Conservation (phyloP, 2,113 vertebrate species). For the Uropsilus gracilis region DNA sequence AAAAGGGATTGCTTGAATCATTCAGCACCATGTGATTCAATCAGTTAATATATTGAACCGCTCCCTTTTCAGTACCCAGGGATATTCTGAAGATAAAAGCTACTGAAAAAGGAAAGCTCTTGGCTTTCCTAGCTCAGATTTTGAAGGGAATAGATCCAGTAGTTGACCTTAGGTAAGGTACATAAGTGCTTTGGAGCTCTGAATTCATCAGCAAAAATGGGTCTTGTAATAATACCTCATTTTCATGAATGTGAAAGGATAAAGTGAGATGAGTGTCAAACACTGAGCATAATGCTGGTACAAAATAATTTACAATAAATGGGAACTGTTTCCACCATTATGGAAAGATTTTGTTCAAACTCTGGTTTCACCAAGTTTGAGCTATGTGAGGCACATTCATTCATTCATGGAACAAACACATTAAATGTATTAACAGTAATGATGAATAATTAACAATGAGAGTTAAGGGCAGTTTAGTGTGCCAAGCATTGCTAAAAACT, state of each 20-base stretch:
- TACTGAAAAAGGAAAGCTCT: background rate
- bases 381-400: background rate
- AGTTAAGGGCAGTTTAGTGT: background rate
- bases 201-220: background rate
- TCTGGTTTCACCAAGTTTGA: background rate
- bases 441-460: background rate
- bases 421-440: background rate
- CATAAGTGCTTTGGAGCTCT: background rate
- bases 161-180: background rate
- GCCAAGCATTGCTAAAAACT: background rate
- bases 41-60: conserved; percentile 34
- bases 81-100: background rate
- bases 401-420: background rate
- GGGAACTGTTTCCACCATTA: background rate
- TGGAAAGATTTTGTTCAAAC: background rate
- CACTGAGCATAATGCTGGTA: background rate
- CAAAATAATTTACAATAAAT: background rate
- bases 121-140: background rate
- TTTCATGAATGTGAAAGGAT: background rate
- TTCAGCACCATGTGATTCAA: background rate
- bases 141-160: background rate
- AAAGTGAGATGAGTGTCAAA: background rate
- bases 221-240: background rate
- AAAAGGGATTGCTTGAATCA: background rate
- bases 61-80: background rate